Evolutionary conservation across 2,797 vertebrate species (phyloP), one percentile per base, ranked within the genome.

Genomic region (Rhabdomys pumilio): DNA sequence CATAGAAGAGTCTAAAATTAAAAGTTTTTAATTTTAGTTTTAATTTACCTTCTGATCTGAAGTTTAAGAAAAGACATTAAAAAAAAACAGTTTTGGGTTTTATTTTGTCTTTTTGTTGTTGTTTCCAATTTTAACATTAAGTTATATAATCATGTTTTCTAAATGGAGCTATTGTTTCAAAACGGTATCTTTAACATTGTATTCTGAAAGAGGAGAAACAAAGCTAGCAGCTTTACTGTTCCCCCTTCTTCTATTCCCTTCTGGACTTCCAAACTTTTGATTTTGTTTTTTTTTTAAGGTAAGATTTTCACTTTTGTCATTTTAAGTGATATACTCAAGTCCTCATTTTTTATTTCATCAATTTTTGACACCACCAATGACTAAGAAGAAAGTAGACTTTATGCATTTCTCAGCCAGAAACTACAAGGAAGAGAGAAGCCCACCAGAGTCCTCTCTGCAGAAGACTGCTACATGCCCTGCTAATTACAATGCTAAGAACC

Each of bases 401-500:
- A 41, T 29, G 72, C 95, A 34, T 47, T 93, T 93, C 69, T 47
- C 61, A 50, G 63, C 81, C n/a, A 76, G 85, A 80, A 87, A 79
- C 69, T 89, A 57, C 44, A 53, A 17, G 55, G 24, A 63, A 76
- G 59, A 75, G 69, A 76, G 59, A 79, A 83, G 44, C 57, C 84
- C 44, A 89, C 57, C 77, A 80, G 81, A 81, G 44, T 59, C 13
- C 89, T 76, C 22, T 6, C 7, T 4, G 80, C 29, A 81, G 65
- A 97, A 84, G 65, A 67, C 88, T 90, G 41, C 41, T 38, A 10
- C 13, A 47, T 79, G 75, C 19, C 81, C 85, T 76, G 20, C 89
- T 94, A 90, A 92, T 93, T 69, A 94, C 34, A n/a, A 81, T 17
- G 69, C 67, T 76, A 75, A 93, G 31, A 93, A 88, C 76, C 53